Evolutionary conservation across 2,797 vertebrate species (phyloP).

Genomic region (Danionella dracula): DNA sequence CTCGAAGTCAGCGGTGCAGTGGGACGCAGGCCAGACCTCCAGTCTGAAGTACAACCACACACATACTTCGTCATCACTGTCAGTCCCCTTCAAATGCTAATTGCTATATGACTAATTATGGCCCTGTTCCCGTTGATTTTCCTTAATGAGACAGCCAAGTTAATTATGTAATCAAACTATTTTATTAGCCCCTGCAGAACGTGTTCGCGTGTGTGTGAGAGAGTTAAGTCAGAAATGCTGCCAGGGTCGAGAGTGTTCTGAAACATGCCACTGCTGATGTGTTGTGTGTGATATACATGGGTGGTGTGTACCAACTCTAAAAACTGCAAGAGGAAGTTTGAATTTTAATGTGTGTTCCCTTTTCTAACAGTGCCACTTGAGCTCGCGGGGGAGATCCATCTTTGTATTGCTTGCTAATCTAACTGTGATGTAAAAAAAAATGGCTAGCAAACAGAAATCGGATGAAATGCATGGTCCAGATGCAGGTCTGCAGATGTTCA

Average conservation of each 20-base stretch:
- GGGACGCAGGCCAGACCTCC: conserved; percentile 5
- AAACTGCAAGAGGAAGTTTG: conserved; percentile 31
- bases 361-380: conserved; percentile 16
- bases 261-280: conserved; percentile 13
- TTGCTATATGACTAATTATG: conserved; percentile 87
- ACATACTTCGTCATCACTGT: conserved; percentile 63
- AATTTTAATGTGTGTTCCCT: conserved; percentile 2
- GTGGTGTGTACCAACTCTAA: conserved; percentile 24
- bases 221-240: background rate
- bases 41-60: conserved; percentile 4
- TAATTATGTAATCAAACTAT: conserved; percentile 91
- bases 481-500: too few relatives aligned
- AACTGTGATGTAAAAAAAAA: too few relatives aligned
- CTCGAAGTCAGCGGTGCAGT: background rate
- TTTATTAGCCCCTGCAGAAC: conserved; percentile 81
- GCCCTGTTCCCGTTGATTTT: conserved; percentile 87
- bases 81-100: conserved; percentile 83
- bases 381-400: too few relatives aligned
- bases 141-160: conserved; percentile 89
- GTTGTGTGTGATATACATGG: conserved; percentile 17
- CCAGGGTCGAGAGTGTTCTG: conserved; percentile 3
- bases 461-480: too few relatives aligned
- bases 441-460: too few relatives aligned
- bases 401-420: too few relatives aligned
- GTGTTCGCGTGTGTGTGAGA: background rate